These are phyloP conservation scores for Bergia sp. DNA, from an alignment of 92 coral and sea anemone genomes.

Conservation along the genomic window DNA sequence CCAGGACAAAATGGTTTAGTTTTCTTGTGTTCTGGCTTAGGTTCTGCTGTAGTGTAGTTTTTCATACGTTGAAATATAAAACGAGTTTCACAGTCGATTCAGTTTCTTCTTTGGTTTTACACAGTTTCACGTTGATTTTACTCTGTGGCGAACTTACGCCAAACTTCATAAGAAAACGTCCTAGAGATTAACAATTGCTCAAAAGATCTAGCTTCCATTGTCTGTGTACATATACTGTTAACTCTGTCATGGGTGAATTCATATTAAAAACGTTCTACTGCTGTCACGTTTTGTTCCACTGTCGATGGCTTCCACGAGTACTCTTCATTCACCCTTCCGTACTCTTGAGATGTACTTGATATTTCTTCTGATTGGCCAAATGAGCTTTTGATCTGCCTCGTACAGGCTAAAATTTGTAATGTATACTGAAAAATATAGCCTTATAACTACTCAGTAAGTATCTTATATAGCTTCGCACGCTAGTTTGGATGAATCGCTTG, in stretches of 20 bases:
- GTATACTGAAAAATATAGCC: not conserved
- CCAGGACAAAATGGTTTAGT: not conserved
- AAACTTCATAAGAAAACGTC: not conserved
- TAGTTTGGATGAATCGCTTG: too few relatives aligned
- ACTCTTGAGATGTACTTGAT: too few relatives aligned
- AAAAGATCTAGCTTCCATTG: not conserved
- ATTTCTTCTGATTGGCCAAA: not conserved
- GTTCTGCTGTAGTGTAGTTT: not conserved
- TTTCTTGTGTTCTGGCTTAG: not conserved
- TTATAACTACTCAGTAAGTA: not conserved
- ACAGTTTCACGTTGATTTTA: not conserved
- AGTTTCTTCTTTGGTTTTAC: too few relatives aligned
- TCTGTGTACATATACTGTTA: too few relatives aligned
- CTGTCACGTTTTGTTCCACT: not conserved
- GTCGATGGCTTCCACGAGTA: not conserved
- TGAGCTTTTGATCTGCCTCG: not conserved
- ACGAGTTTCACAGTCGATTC: not conserved
- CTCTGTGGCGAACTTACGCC: not conserved
- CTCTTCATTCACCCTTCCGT: not conserved
- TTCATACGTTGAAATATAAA: not conserved
- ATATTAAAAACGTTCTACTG: not conserved
- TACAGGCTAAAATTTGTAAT: too few relatives aligned
- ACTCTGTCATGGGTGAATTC: not conserved
- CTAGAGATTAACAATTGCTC: not conserved
- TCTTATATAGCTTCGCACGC: too few relatives aligned